Conservation (phyloP, 2,888 invertebrate genomes). For the Apodemia mormo region DNA sequence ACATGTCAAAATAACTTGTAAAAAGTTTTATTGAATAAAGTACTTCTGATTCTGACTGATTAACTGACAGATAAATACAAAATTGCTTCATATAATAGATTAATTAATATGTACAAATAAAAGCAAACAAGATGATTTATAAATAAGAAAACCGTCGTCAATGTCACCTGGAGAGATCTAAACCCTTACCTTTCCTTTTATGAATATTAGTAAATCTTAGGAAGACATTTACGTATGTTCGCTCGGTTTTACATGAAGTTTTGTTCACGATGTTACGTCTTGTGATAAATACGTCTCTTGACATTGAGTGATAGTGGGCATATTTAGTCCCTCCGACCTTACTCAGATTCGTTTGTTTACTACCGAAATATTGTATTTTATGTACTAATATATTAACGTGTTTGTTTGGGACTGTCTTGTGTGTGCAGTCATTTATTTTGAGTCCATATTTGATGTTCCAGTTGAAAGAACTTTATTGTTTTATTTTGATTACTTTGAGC, state of each 20-base stretch:
- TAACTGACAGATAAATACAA: no score
- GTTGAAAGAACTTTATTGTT: slow-evolving; percentile 23
- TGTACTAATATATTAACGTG: slow-evolving; percentile 25
- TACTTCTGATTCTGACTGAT: no score
- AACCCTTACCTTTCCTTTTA: slow-evolving; percentile 10
- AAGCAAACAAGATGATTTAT: slow-evolving; percentile 11
- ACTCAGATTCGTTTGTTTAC: slow-evolving; percentile 58
- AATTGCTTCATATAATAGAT: not conserved
- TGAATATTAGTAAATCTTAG: slow-evolving; percentile 17
- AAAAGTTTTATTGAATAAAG: no score
- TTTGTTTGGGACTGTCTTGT: slow-evolving; percentile 22
- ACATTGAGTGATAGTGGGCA: slow-evolving; percentile 66
- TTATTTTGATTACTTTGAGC: slow-evolving; percentile 17
- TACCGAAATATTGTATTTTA: slow-evolving; percentile 53
- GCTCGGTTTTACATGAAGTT: slow-evolving; percentile 25
- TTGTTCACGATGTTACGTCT: slow-evolving; percentile 20
- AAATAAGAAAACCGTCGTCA: slow-evolving; percentile 16
- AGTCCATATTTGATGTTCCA: slow-evolving; percentile 17
- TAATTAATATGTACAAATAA: not conserved
- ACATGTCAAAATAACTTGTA: no score
- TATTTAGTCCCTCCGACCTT: slow-evolving; percentile 43
- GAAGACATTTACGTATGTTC: slow-evolving; percentile 15
- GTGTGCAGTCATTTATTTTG: slow-evolving; percentile 22
- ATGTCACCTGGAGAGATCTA: not conserved
- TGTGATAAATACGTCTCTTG: slow-evolving; percentile 70